Evolutionary conservation across 1,140 invertebrate species (phyloP).

Genomic region (Acyrthosiphon pisum): DNA sequence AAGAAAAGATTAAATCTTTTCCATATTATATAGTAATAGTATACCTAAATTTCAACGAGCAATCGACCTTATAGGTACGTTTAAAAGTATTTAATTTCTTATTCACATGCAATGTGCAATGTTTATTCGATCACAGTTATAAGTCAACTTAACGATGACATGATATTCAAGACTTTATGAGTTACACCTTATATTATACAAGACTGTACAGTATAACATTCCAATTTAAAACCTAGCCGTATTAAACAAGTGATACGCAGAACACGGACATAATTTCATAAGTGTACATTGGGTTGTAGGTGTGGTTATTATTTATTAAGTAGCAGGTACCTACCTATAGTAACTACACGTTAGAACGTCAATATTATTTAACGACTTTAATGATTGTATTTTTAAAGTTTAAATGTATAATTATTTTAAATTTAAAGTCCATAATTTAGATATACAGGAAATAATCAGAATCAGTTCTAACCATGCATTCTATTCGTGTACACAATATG

Average conservation of each 20-base stretch:
- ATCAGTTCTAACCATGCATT: neutral
- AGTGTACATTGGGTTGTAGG: neutral
- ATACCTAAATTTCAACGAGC: neutral
- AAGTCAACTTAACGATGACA: neutral
- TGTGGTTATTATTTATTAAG: neutral
- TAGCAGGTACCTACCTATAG: neutral
- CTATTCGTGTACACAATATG: neutral
- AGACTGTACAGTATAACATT: neutral
- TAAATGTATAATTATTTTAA: neutral
- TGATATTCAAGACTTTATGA: neutral
- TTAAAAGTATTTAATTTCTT: neutral
- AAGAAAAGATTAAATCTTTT: neutral
- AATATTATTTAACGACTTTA: neutral
- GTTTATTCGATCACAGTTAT: neutral
- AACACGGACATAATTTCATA: neutral
- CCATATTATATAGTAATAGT: neutral
- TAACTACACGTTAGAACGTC: neutral
- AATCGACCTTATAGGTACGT: neutral
- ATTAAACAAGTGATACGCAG: neutral
- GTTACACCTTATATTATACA: neutral
- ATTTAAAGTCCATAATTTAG: neutral
- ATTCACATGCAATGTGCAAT: neutral
- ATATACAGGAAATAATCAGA: neutral
- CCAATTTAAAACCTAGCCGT: neutral
- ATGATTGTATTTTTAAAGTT: neutral